Evolutionary conservation across 1,140 invertebrate genomes (phyloP), one percentile per base, ranked within the genome.

Genomic region (Anadara kagoshimensis): DNA sequence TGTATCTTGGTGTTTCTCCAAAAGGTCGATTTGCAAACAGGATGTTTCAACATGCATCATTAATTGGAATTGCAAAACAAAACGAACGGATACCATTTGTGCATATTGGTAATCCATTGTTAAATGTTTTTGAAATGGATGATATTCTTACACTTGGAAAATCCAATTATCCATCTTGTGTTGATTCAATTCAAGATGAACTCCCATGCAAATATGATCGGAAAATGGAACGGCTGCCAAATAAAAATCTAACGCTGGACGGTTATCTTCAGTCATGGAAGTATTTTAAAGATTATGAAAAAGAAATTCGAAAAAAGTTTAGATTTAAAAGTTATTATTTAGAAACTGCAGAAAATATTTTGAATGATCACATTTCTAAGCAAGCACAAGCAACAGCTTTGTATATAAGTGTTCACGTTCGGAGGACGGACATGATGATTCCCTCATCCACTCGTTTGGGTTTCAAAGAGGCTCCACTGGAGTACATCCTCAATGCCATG

Each of bases 211-310:
- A 29, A n/a, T 72, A 67, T 45, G 74, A 76, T 24, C 22, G 18
- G 3, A n/a, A 43, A 29, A 54, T 78, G 7, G 57, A 74, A 36
- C 36, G 56, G 14, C 45, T 76, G 11, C 73, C 71, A 5, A 14
- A n/a, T 8, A 20, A n/a, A 14, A 78, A 79, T 44, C 14, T 75
- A 0, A 75, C 67, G 29, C 41, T 83, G 2, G 24, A 57, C 7
- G 76, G 75, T 2, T 83, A 76, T 53, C 62, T 79, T 22, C 81
- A 83, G 63, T 79, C 79, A 2, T 83, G 82, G 82, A 76, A 76
- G 36, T 83, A 82, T 53, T 83, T 83, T 56, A 36, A 54, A 5
- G 24, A 78, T 20, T 36, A 36, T 18, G 64, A 78, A n/a, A 12
- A 53, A 0, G 41, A 73, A 45, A 47, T 83, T 26, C 68, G 59